These are phyloP conservation scores for Hypsibius dujardini DNA, from an alignment of 1,140 invertebrate species.

Conservation along the genomic window DNA sequence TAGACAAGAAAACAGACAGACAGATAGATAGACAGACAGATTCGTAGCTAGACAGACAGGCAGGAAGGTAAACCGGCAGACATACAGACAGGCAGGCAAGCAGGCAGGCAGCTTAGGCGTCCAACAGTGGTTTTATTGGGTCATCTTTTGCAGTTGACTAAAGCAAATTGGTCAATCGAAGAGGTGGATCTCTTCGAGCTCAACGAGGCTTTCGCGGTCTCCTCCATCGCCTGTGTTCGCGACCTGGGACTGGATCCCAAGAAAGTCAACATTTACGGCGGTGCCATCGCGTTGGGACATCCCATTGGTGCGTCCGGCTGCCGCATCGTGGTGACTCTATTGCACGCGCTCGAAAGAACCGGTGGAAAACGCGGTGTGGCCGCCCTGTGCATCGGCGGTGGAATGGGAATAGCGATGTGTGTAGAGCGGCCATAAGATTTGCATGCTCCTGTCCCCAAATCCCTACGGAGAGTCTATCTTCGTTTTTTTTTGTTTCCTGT, in stretches of 20 bases:
- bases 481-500: too few relatives aligned
- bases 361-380: conserved; percentile 54
- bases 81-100: too few relatives aligned
- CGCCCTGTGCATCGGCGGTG: conserved; percentile 69
- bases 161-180: background rate
- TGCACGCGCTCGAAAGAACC: conserved; percentile 46
- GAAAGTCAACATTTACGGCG: conserved; percentile 42
- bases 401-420: conserved; percentile 74
- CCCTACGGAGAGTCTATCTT: too few relatives aligned
- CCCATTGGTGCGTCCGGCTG: conserved; percentile 64
- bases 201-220: conserved; percentile 10
- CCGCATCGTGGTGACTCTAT: conserved; percentile 51
- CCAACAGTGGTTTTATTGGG: too few relatives aligned
- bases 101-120: too few relatives aligned
- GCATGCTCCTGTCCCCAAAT: background rate
- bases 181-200: conserved; percentile 8
- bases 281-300: conserved; percentile 73
- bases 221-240: conserved; percentile 41
- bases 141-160: background rate
- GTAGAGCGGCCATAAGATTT: conserved; percentile 37
- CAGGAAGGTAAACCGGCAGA: too few relatives aligned
- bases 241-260: conserved; percentile 26
- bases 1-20: too few relatives aligned
- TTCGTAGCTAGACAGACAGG: too few relatives aligned
- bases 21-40: too few relatives aligned